Evolutionary conservation across 2,888 invertebrate genomes (phyloP), one percentile per base, ranked within the genome.

Genomic region (Rambutsinella grinnellia): DNA sequence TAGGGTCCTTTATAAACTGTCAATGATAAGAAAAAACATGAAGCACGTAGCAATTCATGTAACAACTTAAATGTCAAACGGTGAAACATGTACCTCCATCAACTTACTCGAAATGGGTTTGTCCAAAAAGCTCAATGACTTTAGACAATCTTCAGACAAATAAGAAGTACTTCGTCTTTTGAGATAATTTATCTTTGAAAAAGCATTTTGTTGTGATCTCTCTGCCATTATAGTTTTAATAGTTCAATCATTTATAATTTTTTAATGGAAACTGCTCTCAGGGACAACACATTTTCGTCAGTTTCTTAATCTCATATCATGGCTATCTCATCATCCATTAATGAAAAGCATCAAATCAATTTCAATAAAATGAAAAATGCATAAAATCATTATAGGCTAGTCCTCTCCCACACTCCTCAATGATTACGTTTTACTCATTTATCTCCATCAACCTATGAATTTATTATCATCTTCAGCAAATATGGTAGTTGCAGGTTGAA

Each of bases 401-500:
- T 49, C n/a, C 6, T 21, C 13, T 19, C 53, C 53, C 44, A 66
- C 66, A 66, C 66, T 66, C 54, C 66, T 23, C 44, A 36, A 21
- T 23, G 36, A 49, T 47, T n/a, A 36, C 19, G 24, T 17, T 49
- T 26, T 49, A 13, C 21, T 24, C 46, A 49, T 28, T 69, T 56
- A 62, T 13, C 36, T 13, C 36, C 36, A 36, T 36, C 36, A 36
- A 5, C 36, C 5, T 36, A 36, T 65, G 60, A 66, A 72, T 66
- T 72, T 66, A 66, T 66, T 65, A 72, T n/a, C n/a, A 23, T 62
- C 44, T 26, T 66, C 28, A 53, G 44, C 72, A 65, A 72, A 72
- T 72, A 72, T 66, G 72, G 72, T 60, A 72, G 72, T 36, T 51
- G 56, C 60, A 47, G 72, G 58, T 63, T 57, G 46, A 17, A n/a